These are phyloP conservation scores for Clanis bilineata DNA, from an alignment of 2,888 invertebrate species.

Conservation along the genomic window DNA sequence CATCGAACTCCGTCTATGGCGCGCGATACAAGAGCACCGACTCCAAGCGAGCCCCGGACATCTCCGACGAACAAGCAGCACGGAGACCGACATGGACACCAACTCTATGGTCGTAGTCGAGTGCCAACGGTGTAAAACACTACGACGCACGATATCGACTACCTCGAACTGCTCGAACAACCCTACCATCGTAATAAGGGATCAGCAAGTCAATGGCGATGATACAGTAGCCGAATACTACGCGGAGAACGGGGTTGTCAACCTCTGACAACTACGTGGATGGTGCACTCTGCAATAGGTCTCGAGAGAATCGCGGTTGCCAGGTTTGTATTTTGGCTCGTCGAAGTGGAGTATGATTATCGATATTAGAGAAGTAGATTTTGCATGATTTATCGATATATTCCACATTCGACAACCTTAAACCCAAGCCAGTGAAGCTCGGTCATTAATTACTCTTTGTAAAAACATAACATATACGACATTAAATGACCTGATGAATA, in stretches of 20 bases:
- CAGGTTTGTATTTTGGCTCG: neutral
- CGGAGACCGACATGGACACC: slow-evolving; percentile 72
- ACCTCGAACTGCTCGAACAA: slow-evolving; percentile 52
- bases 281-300: slow-evolving; percentile 77
- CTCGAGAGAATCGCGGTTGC: neutral
- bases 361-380: neutral
- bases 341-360: neutral
- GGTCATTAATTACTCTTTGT: neutral
- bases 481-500: neutral
- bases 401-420: neutral
- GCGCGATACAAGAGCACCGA: slow-evolving; percentile 86
- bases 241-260: slow-evolving; percentile 58
- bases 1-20: slow-evolving; percentile 92
- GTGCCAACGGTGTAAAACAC: slow-evolving; percentile 61
- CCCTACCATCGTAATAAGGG: slow-evolving; percentile 66
- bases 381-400: neutral
- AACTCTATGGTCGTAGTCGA: slow-evolving; percentile 75
- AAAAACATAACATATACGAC: neutral
- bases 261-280: slow-evolving; percentile 76
- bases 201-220: slow-evolving; percentile 57
- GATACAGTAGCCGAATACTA: slow-evolving; percentile 54
- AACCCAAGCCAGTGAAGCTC: neutral
- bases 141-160: slow-evolving; percentile 46
- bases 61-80: slow-evolving; percentile 66
- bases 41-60: slow-evolving; percentile 46